These are phyloP conservation scores for Zele albiditarsus DNA, from an alignment of 2,888 invertebrate species.

Conservation along the genomic window DNA sequence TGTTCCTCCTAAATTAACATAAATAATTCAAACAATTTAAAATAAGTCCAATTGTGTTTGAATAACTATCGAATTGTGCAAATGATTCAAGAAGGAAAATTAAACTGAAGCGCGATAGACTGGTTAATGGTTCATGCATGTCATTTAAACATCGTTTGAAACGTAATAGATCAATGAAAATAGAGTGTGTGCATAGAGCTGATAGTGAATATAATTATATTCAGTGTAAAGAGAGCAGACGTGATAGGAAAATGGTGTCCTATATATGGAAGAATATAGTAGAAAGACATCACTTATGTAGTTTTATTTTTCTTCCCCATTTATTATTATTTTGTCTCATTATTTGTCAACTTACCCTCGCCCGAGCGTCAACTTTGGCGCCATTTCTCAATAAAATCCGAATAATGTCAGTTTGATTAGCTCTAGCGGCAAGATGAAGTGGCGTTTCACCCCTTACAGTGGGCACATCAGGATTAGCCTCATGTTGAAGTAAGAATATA, in stretches of 20 bases:
- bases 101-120: slow-evolving; percentile 46
- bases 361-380: slow-evolving; percentile 85
- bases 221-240: background rate
- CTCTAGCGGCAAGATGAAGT: slow-evolving; percentile 94
- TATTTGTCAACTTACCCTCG: slow-evolving; percentile 74
- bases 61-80: background rate
- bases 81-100: no score
- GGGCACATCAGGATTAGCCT: slow-evolving; percentile 93
- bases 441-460: slow-evolving; percentile 98
- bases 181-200: background rate
- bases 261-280: background rate
- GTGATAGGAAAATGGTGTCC: background rate
- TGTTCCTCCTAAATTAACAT: slow-evolving; percentile 83
- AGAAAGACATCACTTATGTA: background rate
- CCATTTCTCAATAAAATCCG: slow-evolving; percentile 94
- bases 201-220: background rate
- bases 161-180: background rate
- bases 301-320: background rate
- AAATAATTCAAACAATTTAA: background rate
- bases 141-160: slow-evolving; percentile 14
- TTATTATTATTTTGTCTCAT: background rate
- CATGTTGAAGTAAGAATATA: slow-evolving; percentile 93
- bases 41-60: slow-evolving; percentile 5
- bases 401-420: slow-evolving; percentile 98
- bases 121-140: slow-evolving; percentile 60